phyloP scores from a whole-genome alignment of 2,113 vertebrate species.

The Pachypanchax playfairii region DNA sequence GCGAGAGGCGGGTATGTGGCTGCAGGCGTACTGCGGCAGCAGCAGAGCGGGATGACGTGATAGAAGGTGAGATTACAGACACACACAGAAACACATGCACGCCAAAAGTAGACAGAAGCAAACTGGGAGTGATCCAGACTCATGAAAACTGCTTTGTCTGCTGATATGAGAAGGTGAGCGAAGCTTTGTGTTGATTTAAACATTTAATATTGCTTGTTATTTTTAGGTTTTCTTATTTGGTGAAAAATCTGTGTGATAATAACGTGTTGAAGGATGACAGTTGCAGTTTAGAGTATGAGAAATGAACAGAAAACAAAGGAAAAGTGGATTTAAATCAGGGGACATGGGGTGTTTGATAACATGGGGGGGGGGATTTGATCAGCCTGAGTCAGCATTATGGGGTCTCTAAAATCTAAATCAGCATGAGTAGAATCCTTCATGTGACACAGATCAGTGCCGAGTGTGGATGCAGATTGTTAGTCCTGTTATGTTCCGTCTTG shows the following conservation, averaged over 20 bases:
- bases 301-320: conserved; percentile 9
- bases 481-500: conserved; percentile 14
- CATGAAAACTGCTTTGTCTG: conserved; percentile 37
- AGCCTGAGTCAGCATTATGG: conserved; percentile 67
- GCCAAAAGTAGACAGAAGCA: conserved; percentile 52
- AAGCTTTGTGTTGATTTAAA: conserved; percentile 1
- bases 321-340: conserved; percentile 27
- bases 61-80: conserved; percentile 59
- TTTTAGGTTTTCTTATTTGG: neutral
- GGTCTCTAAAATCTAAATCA: conserved; percentile 64
- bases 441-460: neutral
- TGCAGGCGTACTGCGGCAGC: conserved; percentile 78
- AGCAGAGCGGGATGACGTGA: conserved; percentile 72
- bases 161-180: conserved; percentile 56
- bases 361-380: conserved; percentile 53
- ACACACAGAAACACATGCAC: conserved; percentile 54
- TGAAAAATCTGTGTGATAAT: neutral
- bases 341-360: conserved; percentile 42
- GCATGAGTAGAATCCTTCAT: conserved; percentile 26
- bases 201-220: neutral
- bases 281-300: conserved; percentile 3
- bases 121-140: conserved; percentile 28
- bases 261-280: neutral
- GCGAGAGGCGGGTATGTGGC: conserved; percentile 56
- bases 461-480: conserved; percentile 7